These are phyloP conservation scores for Microtus oregoni DNA, from an alignment of 2,113 vertebrate genomes.

Conservation along the genomic window DNA sequence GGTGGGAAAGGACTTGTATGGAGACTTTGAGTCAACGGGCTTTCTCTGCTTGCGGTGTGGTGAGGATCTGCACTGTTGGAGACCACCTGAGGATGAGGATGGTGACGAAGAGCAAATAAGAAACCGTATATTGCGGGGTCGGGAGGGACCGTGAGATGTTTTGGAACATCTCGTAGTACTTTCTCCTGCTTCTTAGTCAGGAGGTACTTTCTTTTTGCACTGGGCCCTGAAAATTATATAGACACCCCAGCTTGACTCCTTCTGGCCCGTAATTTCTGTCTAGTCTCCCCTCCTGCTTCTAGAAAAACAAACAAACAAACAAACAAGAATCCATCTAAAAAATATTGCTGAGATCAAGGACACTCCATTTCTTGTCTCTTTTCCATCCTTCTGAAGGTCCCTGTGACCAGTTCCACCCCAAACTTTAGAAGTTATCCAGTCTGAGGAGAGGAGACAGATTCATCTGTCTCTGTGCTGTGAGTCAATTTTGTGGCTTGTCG, in stretches of 20 bases:
- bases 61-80: neutral
- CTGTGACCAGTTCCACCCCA: neutral
- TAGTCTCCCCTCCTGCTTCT: neutral
- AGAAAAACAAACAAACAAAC: neutral
- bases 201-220: neutral
- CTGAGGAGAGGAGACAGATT: neutral
- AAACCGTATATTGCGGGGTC: rapidly evolving
- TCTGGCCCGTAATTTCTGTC: neutral
- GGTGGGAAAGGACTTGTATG: rapidly evolving
- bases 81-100: too few relatives aligned
- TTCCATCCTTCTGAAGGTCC: neutral
- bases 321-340: neutral
- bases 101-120: neutral
- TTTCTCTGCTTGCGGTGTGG: neutral
- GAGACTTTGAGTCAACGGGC: neutral
- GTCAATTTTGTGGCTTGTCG: neutral
- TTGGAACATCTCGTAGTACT: neutral
- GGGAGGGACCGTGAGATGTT: neutral
- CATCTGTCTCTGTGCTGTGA: neutral
- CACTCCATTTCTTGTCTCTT: neutral
- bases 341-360: neutral
- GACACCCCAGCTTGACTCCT: neutral
- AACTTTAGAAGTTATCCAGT: neutral
- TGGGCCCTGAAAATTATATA: neutral
- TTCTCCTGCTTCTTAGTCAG: neutral